Evolutionary conservation across 2,888 invertebrate genomes (phyloP).

Genomic region (Melanchra persicariae): DNA sequence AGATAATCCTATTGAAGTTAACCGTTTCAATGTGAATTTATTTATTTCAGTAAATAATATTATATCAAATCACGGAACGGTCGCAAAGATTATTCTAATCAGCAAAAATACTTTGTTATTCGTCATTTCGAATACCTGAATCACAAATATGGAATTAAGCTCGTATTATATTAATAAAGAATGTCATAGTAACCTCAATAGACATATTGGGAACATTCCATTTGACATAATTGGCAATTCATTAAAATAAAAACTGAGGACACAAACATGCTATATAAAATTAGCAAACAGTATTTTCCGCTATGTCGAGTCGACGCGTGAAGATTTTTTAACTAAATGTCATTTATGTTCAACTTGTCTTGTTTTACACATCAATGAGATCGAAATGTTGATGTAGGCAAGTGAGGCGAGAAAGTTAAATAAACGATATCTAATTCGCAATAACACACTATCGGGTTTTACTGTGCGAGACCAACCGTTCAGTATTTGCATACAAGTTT

Average conservation of each 20-base stretch:
- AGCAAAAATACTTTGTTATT: background rate
- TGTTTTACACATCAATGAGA: constrained; percentile 68
- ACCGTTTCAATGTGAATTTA: background rate
- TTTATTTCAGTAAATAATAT: background rate
- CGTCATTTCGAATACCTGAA: constrained; percentile 1
- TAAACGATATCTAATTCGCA: constrained; percentile 64
- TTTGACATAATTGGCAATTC: constrained; percentile 65
- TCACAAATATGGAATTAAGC: constrained; percentile 35
- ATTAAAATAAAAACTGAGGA: constrained; percentile 53
- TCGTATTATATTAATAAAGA: constrained; percentile 51
- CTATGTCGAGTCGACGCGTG: background rate
- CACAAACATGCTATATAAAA: constrained; percentile 26
- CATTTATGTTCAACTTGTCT: constrained; percentile 13
- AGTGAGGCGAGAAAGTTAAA: constrained; percentile 72
- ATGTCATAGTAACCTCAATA: constrained; percentile 69
- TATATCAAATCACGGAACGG: background rate
- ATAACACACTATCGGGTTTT: constrained; percentile 59
- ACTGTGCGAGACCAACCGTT: constrained; percentile 55
- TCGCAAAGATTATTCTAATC: too few species aligned
- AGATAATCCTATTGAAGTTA: background rate
- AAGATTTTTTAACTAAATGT: constrained; percentile 19
- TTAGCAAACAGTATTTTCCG: constrained; percentile 27
- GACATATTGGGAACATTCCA: constrained; percentile 34
- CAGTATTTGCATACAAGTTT: constrained; percentile 63
- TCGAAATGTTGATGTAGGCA: constrained; percentile 58